Percentiles rank a stretch among this genome's conserved stretches.
These are phyloP conservation scores for Molanna angustata DNA, from an alignment of 2,888 invertebrate genomes.

Conservation along the genomic window DNA sequence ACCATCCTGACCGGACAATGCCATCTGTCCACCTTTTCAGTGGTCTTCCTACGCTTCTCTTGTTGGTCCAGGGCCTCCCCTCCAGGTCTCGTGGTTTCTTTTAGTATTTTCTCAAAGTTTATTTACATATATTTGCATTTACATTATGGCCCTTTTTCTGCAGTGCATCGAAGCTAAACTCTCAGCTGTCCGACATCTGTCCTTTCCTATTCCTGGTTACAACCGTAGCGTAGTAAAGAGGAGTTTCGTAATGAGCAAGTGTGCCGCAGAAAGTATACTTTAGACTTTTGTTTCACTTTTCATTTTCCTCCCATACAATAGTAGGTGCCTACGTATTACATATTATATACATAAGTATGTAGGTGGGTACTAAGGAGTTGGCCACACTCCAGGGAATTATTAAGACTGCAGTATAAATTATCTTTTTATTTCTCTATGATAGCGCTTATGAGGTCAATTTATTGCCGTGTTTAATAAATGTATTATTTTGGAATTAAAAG, in stretches of 20 bases:
- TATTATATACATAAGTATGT: no score
- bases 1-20: no score
- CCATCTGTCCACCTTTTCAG: no score
- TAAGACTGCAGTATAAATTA: conserved; percentile 20
- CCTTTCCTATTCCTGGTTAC: neutral
- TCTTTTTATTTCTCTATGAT: conserved; percentile 12
- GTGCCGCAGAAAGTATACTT: conserved; percentile 10
- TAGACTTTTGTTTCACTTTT: conserved; percentile 10
- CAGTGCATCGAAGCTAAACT: neutral
- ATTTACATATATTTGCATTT: no score
- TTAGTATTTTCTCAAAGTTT: no score
- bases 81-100: no score
- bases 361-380: conserved; percentile 9
- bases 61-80: no score
- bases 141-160: neutral
- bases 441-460: conserved; percentile 19
- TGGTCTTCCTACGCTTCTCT: no score
- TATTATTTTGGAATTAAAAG: no score
- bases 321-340: no score
- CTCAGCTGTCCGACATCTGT: neutral
- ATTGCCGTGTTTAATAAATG: no score
- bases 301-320: no score
- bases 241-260: conserved; percentile 10
- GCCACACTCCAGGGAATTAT: conserved; percentile 20
- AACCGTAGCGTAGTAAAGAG: neutral